phyloP scores from a whole-genome alignment of 92 coral and sea anemone genomes.

The Epizoanthus fatuus region DNA sequence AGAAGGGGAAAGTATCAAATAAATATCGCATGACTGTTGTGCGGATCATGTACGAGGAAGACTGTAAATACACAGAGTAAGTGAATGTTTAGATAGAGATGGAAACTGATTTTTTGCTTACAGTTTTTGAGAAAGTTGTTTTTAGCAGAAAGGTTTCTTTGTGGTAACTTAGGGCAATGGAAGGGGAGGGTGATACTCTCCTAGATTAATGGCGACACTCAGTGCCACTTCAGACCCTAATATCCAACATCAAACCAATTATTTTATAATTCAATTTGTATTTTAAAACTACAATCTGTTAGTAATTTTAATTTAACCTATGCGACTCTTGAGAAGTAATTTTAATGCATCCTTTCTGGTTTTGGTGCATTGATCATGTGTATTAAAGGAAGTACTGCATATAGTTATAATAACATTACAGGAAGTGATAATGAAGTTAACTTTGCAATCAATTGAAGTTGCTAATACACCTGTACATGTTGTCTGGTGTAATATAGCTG shows the following conservation, averaged over 20 bases:
- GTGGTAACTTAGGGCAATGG: neutral
- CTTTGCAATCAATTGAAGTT: neutral
- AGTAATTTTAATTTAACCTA: too few species aligned
- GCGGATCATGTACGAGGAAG: slow-evolving; percentile 2
- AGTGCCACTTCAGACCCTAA: too few species aligned
- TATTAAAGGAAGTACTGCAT: too few species aligned
- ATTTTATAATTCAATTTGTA: too few species aligned
- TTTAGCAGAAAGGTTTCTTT: neutral
- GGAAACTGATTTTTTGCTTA: neutral
- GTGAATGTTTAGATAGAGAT: neutral
- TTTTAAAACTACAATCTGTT: too few species aligned
- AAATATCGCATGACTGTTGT: neutral
- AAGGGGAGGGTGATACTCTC: too few species aligned
- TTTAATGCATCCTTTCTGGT: too few species aligned
- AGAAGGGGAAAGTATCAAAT: neutral
- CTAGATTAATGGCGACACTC: too few species aligned
- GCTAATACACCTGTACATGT: neutral
- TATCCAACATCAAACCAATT: too few species aligned
- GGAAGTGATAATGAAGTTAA: neutral
- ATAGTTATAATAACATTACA: too few species aligned
- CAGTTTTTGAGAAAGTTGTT: neutral
- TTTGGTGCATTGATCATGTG: too few species aligned
- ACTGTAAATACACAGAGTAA: slow-evolving; percentile 1
- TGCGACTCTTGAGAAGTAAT: too few species aligned
- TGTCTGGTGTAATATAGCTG: neutral